Conservation (phyloP, 2,888 invertebrate genomes). For the Nomada lathburiana region DNA sequence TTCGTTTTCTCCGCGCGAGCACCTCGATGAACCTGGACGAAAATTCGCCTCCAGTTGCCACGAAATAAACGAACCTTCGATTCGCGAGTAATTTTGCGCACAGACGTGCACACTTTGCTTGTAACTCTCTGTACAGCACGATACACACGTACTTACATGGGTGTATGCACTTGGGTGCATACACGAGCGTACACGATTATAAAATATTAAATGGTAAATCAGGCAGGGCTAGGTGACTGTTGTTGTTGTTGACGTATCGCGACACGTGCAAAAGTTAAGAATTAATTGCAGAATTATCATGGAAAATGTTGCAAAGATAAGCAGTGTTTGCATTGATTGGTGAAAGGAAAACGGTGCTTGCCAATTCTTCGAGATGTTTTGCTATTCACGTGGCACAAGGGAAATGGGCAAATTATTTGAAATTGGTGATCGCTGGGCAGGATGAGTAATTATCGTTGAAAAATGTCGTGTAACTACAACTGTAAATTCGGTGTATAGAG, state of each 20-base stretch:
- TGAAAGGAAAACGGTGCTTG: background rate
- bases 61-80: background rate
- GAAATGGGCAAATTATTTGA: too few relatives aligned
- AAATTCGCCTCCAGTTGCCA: background rate
- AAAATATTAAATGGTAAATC: conserved; percentile 25
- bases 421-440: too few relatives aligned
- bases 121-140: conserved; percentile 31
- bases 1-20: background rate
- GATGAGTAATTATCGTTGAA: too few relatives aligned
- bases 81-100: background rate
- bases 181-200: background rate
- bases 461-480: conserved; percentile 1
- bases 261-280: conserved; percentile 17
- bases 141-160: background rate
- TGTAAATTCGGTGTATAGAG: background rate
- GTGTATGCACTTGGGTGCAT: background rate
- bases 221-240: conserved; percentile 41
- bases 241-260: conserved; percentile 52
- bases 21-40: background rate
- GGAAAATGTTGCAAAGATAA: conserved; percentile 11
- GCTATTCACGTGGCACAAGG: too few relatives aligned
- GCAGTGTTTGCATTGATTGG: background rate
- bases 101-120: conserved; percentile 25
- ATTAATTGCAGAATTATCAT: conserved; percentile 24
- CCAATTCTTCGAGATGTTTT: background rate